Evolutionary conservation across 1,140 invertebrate genomes (phyloP), one percentile per base, ranked within the genome.

Genomic region (Trachelipus rathkii): DNA sequence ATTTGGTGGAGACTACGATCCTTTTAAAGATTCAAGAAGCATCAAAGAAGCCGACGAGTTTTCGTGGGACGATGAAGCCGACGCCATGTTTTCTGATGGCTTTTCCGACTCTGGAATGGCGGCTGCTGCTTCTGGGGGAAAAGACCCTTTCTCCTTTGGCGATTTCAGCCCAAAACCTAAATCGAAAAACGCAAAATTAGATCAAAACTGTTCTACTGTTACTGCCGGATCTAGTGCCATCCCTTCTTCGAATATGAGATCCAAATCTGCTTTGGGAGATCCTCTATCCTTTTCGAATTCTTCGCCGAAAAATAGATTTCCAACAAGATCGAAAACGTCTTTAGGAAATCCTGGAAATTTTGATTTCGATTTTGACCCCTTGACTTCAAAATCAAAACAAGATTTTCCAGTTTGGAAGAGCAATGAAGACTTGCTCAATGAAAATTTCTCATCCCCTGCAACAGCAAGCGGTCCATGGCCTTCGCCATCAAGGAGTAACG

Each of bases 61-160:
- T 70, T 81, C 80, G 0, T 81, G 80, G 80, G 80, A 81, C 24
- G 80, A 81, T 67, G 80, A 81, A 46, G 77, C 80, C 19, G 80
- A 81, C 60, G 73, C 77, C 24, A 77, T 81, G 44, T 24, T 71
- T 24, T 50, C 69, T 6, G 75, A 68, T 67, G 71, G 72, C 60
- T 68, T 74, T 13, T 45, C 78, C 23, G 77, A 76, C 19, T 67
- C 72, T n/a, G 43, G 68, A 15, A 53, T 68, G 24, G 72, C 43
- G 9, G 77, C 44, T 69, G n/a, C n/a, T n/a, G n/a, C n/a, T n/a
- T n/a, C n/a, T n/a, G 73, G 72, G 11, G 72, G 66, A 24, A 74
- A 71, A 46, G 80, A 81, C 72, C 77, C 80, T n/a, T 81, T 81
- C 73, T 68, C 53, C 68, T 74, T 46, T 44, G 50, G 69, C 53